A percentile compares a stretch with the other conserved stretches of the same genome.
Evolutionary conservation across 2,888 invertebrate species (phyloP).

Genomic region (Spodoptera picta): DNA sequence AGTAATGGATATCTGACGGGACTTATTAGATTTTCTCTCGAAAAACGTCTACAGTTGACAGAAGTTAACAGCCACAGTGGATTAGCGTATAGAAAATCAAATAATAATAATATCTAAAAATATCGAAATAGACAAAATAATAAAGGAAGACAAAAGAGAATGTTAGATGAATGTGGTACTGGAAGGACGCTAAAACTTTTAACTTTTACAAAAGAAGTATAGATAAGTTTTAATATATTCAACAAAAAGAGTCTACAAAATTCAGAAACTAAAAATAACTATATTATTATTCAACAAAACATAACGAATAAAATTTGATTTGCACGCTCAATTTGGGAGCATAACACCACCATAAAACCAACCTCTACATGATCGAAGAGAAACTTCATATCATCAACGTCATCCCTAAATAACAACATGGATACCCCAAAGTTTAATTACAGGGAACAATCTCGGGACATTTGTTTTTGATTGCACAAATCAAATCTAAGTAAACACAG

Average conservation of each 20-base stretch:
- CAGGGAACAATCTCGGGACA: slow-evolving; percentile 49
- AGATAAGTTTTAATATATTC: no score
- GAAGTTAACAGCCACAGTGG: slow-evolving; percentile 11
- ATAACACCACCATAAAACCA: slow-evolving; percentile 4
- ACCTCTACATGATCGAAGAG: background rate
- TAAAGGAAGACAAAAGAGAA: no score
- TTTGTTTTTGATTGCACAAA: slow-evolving; percentile 64
- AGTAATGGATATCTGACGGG: slow-evolving; percentile 40
- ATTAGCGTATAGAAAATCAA: slow-evolving; percentile 1
- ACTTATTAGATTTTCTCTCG: slow-evolving; percentile 22
- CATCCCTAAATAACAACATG: slow-evolving; percentile 28
- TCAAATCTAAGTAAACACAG: slow-evolving; percentile 67
- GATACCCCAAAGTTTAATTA: slow-evolving; percentile 49
- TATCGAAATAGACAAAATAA: no score
- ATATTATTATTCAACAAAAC: no score
- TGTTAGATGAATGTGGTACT: no score
- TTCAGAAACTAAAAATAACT: no score
- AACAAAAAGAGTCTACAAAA: no score
- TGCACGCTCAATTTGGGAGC: no score
- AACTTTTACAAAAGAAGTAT: no score
- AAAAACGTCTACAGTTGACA: slow-evolving; percentile 1
- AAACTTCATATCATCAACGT: slow-evolving; percentile 26
- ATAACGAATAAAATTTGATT: no score
- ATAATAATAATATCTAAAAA: background rate
- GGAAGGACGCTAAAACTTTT: no score